Evolutionary conservation across 2,888 invertebrate species (phyloP).

Genomic region (Hydriomena furcata): DNA sequence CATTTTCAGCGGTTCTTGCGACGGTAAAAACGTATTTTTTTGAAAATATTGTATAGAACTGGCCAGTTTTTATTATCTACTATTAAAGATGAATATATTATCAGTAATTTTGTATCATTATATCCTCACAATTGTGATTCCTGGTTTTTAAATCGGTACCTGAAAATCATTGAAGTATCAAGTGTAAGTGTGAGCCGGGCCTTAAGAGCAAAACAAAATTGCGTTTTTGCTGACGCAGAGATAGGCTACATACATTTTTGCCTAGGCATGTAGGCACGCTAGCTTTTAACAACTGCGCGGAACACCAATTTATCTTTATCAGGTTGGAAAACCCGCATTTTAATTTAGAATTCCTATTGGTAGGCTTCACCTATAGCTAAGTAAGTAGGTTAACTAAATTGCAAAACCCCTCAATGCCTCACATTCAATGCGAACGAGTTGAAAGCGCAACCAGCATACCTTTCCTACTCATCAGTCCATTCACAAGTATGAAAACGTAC

Average conservation of each 20-base stretch:
- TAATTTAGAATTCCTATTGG: slow-evolving; percentile 11
- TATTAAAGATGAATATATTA: too few relatives aligned
- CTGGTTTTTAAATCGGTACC: too few relatives aligned
- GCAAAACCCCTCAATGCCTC: slow-evolving; percentile 3
- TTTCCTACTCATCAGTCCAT: slow-evolving; percentile 35
- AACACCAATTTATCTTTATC: slow-evolving; percentile 24
- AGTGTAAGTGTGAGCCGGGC: too few relatives aligned
- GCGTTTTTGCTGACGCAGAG: slow-evolving; percentile 21
- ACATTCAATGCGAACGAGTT: slow-evolving; percentile 14
- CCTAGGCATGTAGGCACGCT: slow-evolving; percentile 10
- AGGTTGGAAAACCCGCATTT: slow-evolving; percentile 8
- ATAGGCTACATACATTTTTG: slow-evolving; percentile 5
- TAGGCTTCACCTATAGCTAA: not conserved
- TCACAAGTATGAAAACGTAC: slow-evolving; percentile 45
- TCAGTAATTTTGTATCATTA: too few relatives aligned
- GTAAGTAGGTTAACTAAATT: slow-evolving; percentile 3
- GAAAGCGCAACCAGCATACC: slow-evolving; percentile 35
- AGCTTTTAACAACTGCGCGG: slow-evolving; percentile 21
- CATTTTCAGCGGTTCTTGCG: too few relatives aligned
- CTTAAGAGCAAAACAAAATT: slow-evolving; percentile 43
- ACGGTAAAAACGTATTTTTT: too few relatives aligned
- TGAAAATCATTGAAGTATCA: too few relatives aligned
- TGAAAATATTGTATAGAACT: too few relatives aligned
- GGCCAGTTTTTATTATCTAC: too few relatives aligned
- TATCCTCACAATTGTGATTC: too few relatives aligned